Evolutionary conservation across 2,797 vertebrate species (phyloP).

Genomic region (Neomorphus geoffroyi): DNA sequence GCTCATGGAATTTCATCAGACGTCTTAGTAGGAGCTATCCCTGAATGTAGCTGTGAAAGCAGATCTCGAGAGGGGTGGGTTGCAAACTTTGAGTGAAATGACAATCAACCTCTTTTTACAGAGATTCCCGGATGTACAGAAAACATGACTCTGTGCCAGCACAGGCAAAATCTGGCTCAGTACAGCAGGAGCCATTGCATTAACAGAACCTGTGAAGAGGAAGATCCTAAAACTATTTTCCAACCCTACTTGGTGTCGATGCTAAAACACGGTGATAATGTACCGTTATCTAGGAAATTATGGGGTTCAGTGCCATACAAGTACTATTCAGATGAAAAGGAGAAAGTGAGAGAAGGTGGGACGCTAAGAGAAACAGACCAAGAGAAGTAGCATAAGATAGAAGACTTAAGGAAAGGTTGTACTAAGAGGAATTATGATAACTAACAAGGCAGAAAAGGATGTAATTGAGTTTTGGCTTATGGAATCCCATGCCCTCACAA

Average conservation of each 20-base stretch:
- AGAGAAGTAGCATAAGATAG: neutral
- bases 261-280: rapidly evolving
- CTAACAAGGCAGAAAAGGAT: neutral
- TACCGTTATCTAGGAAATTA: neutral
- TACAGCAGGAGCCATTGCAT: too few species aligned
- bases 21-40: constrained; percentile 13
- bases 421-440: neutral
- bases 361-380: neutral
- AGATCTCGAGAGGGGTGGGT: neutral
- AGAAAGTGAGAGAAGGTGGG: neutral
- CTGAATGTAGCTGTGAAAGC: neutral
- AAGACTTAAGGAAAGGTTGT: neutral
- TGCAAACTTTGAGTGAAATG: constrained; percentile 26
- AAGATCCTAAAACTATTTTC: neutral
- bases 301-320: neutral
- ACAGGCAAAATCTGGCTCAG: too few species aligned
- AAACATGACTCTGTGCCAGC: neutral
- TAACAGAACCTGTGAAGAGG: neutral
- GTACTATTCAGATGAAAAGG: neutral
- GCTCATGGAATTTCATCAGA: neutral
- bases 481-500: neutral
- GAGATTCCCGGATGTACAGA: neutral
- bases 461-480: neutral
- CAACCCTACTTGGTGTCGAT: neutral
- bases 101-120: constrained; percentile 4